These are phyloP conservation scores for Nyctalus aviator DNA, from an alignment of 2,797 vertebrate species.

Conservation along the genomic window DNA sequence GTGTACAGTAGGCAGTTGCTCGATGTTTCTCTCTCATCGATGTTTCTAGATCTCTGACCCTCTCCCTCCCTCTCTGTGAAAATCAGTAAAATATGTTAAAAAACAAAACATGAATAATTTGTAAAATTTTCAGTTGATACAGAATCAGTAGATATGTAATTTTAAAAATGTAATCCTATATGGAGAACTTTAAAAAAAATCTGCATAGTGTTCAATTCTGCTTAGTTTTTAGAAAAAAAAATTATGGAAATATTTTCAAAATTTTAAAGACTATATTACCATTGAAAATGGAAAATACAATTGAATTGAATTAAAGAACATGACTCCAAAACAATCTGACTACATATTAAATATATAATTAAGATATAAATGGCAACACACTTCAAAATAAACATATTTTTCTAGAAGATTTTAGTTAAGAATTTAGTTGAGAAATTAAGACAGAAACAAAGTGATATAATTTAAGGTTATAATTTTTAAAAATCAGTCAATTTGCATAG, in stretches of 20 bases:
- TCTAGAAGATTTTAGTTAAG: not conserved
- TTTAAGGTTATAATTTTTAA: not conserved
- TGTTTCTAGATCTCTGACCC: no score
- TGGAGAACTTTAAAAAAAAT: not conserved
- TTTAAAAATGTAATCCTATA: conserved; percentile 45
- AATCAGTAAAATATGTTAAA: no score
- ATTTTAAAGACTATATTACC: not conserved
- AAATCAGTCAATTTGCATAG: not conserved
- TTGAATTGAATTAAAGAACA: not conserved
- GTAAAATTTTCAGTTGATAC: not conserved
- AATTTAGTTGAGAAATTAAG: not conserved
- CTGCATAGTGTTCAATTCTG: not conserved
- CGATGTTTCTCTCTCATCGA: no score
- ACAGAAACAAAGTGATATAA: not conserved
- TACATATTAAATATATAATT: not conserved
- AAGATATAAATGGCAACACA: not conserved
- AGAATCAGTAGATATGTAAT: not conserved
- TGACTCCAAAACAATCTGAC: not conserved
- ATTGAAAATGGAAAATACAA: conserved; percentile 30
- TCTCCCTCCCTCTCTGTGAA: no score
- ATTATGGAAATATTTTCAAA: conserved; percentile 23
- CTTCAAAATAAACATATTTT: not conserved
- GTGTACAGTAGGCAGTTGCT: no score
- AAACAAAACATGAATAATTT: conserved; percentile 45
- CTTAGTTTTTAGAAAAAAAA: conserved; percentile 20